phyloP scores from a whole-genome alignment of 2,888 invertebrate genomes.

The Cephus runcator region DNA sequence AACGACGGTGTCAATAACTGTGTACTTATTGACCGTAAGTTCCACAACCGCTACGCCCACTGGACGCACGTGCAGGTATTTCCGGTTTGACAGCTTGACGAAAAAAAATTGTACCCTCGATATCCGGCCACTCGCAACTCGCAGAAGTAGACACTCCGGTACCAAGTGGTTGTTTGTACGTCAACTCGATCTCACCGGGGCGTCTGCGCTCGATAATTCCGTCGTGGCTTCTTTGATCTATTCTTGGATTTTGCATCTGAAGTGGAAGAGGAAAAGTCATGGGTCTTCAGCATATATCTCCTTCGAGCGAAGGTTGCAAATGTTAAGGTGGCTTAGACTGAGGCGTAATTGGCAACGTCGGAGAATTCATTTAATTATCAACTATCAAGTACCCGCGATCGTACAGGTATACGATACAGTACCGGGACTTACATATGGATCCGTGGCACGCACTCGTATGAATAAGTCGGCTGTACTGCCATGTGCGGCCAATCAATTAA shows the following conservation, averaged over 20 bases:
- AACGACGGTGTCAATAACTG: neutral
- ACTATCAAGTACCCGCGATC: neutral
- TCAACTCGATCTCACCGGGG: neutral
- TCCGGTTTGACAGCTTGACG: neutral
- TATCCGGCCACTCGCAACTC: neutral
- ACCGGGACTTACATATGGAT: neutral
- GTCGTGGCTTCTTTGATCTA: neutral
- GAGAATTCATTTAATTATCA: neutral
- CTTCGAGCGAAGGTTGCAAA: neutral
- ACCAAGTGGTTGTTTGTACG: neutral
- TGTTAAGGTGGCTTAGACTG: neutral
- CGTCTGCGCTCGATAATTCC: neutral
- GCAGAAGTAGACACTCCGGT: neutral
- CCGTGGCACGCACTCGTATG: neutral
- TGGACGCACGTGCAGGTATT: neutral
- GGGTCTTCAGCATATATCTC: neutral
- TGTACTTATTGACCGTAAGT: neutral
- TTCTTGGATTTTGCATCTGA: neutral
- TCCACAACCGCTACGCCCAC: neutral
- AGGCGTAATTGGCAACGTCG: neutral
- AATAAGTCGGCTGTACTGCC: neutral
- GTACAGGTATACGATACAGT: neutral
- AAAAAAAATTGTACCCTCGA: neutral
- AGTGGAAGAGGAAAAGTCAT: neutral
- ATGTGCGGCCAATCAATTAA: neutral